Evolutionary conservation across 2,888 invertebrate genomes (phyloP).

Genomic region (Stenolophus ochropezus): DNA sequence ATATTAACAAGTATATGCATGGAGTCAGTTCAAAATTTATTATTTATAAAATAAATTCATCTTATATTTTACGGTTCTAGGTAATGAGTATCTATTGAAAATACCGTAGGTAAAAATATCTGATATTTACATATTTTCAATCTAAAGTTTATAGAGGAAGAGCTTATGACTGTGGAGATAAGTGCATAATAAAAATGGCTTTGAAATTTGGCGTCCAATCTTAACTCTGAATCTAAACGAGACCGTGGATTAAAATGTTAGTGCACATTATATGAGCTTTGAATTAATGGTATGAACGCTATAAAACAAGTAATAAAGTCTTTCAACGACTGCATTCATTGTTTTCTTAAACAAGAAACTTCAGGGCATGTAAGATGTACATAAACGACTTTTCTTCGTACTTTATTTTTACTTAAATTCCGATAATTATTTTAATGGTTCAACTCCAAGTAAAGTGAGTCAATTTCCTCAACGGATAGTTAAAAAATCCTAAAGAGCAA

Average conservation of each 20-base stretch:
- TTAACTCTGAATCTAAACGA: background rate
- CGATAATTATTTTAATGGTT: background rate
- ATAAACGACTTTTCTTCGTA: background rate
- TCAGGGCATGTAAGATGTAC: background rate
- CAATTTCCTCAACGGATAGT: background rate
- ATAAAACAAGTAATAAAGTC: slow-evolving; percentile 1
- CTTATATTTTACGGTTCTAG: too few relatives aligned
- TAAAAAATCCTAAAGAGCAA: background rate
- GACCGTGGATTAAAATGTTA: background rate
- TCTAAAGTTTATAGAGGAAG: too few relatives aligned
- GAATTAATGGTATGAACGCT: background rate
- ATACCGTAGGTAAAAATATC: too few relatives aligned
- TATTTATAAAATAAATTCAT: too few relatives aligned
- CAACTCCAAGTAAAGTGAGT: background rate
- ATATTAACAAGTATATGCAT: too few relatives aligned
- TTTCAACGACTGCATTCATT: background rate
- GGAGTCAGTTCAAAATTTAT: too few relatives aligned
- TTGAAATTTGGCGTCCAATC: background rate
- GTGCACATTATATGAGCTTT: background rate
- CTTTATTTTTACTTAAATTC: background rate
- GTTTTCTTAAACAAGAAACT: background rate
- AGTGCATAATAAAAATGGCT: background rate
- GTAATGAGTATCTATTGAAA: too few relatives aligned
- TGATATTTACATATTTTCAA: too few relatives aligned
- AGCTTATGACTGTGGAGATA: too few relatives aligned